These are phyloP conservation scores for Drosophila formosana DNA, from an alignment of 2,888 invertebrate species.

Conservation along the genomic window DNA sequence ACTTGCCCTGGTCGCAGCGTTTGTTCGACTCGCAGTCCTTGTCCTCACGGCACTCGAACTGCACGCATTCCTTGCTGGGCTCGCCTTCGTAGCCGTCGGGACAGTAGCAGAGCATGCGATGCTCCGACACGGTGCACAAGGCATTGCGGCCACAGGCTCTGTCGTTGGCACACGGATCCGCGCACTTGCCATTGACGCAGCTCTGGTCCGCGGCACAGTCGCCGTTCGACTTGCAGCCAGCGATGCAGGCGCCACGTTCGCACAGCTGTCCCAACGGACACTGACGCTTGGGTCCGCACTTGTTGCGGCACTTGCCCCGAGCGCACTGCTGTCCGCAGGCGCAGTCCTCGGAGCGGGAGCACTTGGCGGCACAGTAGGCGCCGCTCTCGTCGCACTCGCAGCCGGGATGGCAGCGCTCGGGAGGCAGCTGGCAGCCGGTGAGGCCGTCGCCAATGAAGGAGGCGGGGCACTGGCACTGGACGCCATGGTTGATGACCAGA, in stretches of 20 bases:
- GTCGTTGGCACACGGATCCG: slow-evolving; percentile 89
- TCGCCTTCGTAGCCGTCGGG: slow-evolving; percentile 94
- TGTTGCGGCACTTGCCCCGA: slow-evolving; percentile 90
- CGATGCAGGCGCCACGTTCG: slow-evolving; percentile 89
- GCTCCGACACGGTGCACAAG: slow-evolving; percentile 91
- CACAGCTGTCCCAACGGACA: slow-evolving; percentile 93
- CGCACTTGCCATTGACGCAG: slow-evolving; percentile 90
- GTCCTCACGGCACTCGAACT: slow-evolving; percentile 91
- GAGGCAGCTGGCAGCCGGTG: slow-evolving; percentile 90
- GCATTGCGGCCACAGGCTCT: slow-evolving; percentile 93
- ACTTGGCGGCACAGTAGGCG: slow-evolving; percentile 90
- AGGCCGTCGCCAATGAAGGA: slow-evolving; percentile 93
- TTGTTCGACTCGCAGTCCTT: slow-evolving; percentile 92
- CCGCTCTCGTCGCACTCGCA: slow-evolving; percentile 94
- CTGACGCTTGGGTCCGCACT: slow-evolving; percentile 88
- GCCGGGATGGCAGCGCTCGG: slow-evolving; percentile 89
- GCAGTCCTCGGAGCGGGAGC: slow-evolving; percentile 89
- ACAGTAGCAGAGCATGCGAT: slow-evolving; percentile 94
- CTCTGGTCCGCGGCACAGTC: slow-evolving; percentile 92
- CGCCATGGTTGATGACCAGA: slow-evolving; percentile 92
- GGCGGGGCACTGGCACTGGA: slow-evolving; percentile 93
- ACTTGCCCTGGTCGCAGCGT: slow-evolving; percentile 90
- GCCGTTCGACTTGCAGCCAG: slow-evolving; percentile 92
- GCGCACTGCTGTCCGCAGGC: slow-evolving; percentile 93
- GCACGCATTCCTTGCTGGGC: slow-evolving; percentile 90